Conservation (phyloP, 30 jellyfish, hydroid and myxozoan species). For the Aurelia sp. region DNA sequence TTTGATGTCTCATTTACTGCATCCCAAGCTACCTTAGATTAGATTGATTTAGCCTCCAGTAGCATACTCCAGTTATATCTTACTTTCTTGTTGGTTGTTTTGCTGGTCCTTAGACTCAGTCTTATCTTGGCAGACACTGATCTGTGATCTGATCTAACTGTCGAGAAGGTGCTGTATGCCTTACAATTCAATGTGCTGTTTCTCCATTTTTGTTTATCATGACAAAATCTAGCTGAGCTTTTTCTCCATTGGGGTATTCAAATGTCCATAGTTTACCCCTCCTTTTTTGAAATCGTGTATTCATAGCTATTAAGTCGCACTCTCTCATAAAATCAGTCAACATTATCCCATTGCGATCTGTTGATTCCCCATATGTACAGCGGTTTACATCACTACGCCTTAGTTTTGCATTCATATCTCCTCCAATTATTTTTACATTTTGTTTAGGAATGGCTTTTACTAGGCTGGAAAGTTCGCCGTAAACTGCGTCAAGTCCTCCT, state of each 20-base stretch:
- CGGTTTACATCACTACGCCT: neutral
- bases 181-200: no score
- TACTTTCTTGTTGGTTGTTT: no score
- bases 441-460: no score
- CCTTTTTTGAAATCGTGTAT: conserved; percentile 23
- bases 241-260: conserved; percentile 25
- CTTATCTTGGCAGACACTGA: conserved; percentile 20
- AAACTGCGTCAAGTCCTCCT: neutral
- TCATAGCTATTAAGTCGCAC: conserved; percentile 1
- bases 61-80: no score
- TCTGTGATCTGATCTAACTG: conserved; percentile 46
- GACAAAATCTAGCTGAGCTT: conserved; percentile 36
- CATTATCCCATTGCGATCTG: neutral
- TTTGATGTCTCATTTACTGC: conserved; percentile 10
- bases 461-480: neutral
- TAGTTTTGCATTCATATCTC: neutral
- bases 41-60: no score
- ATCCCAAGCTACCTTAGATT: conserved; percentile 17
- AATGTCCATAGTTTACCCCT: conserved; percentile 20
- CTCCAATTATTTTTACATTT: no score
- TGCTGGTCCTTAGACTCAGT: conserved; percentile 20
- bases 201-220: conserved; percentile 19
- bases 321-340: neutral
- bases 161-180: conserved; percentile 40
- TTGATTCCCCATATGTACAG: neutral